These are phyloP conservation scores for Anabacerthia variegaticeps DNA, from an alignment of 2,797 vertebrate genomes.

Conservation along the genomic window DNA sequence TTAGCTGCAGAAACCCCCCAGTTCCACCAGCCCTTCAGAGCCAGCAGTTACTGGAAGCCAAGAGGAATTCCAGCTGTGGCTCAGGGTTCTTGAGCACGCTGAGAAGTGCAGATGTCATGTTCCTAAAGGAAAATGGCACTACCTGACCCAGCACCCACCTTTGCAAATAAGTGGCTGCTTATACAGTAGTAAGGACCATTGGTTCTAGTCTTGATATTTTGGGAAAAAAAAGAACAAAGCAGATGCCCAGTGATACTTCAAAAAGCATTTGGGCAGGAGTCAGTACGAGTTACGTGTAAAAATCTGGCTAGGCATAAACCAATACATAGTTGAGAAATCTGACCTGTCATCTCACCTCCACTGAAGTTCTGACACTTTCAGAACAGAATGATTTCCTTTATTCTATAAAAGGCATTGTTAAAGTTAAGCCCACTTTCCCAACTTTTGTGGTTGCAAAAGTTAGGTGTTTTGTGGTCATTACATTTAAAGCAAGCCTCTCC, in stretches of 20 bases:
- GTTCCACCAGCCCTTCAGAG: background rate
- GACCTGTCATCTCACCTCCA: background rate
- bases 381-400: background rate
- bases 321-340: background rate
- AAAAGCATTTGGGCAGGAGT: background rate
- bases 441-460: background rate
- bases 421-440: background rate
- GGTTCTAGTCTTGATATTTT: background rate
- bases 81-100: accelerated
- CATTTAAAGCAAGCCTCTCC: background rate
- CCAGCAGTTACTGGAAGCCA: background rate
- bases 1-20: background rate
- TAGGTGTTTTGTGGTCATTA: background rate
- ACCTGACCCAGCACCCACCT: background rate
- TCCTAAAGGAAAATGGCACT: background rate
- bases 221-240: background rate
- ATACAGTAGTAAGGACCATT: background rate
- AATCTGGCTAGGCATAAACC: background rate
- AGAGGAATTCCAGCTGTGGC: background rate
- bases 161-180: background rate
- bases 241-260: background rate
- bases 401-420: background rate
- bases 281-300: background rate
- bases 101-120: background rate
- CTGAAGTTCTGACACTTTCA: background rate